Conservation (phyloP, 1,140 invertebrate species). For the Apis dorsata region DNA sequence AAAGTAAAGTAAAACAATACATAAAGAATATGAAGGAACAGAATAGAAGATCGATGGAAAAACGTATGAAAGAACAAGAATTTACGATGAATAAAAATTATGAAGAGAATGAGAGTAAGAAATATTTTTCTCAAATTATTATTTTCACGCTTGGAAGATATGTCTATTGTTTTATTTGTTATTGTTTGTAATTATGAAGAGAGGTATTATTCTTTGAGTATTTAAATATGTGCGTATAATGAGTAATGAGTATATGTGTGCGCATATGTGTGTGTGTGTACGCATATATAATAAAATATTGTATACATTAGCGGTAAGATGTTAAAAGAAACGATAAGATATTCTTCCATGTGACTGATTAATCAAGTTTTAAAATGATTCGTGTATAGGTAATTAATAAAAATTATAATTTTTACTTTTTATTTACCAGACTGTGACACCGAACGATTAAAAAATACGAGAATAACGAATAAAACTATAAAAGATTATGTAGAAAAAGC, state of each 20-base stretch:
- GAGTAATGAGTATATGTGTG: too few species aligned
- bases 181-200: not conserved
- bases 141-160: not conserved
- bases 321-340: not conserved
- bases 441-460: conserved; percentile 21
- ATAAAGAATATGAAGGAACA: conserved; percentile 72
- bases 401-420: conserved; percentile 25
- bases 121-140: not conserved
- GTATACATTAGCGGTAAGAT: too few species aligned
- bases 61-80: conserved; percentile 54
- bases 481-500: conserved; percentile 69
- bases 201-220: too few species aligned
- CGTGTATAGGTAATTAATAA: not conserved
- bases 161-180: not conserved
- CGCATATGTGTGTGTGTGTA: too few species aligned
- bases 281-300: too few species aligned
- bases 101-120: conserved; percentile 55
- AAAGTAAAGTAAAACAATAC: conserved; percentile 76
- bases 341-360: not conserved
- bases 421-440: conserved; percentile 34
- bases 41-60: conserved; percentile 61
- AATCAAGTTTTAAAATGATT: not conserved
- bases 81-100: conserved; percentile 36
- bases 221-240: too few species aligned
- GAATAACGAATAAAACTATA: conserved; percentile 54